Base-by-base conservation (phyloP, 2,113 vertebrate species). In the Glaucidium brasilianum region DNA sequence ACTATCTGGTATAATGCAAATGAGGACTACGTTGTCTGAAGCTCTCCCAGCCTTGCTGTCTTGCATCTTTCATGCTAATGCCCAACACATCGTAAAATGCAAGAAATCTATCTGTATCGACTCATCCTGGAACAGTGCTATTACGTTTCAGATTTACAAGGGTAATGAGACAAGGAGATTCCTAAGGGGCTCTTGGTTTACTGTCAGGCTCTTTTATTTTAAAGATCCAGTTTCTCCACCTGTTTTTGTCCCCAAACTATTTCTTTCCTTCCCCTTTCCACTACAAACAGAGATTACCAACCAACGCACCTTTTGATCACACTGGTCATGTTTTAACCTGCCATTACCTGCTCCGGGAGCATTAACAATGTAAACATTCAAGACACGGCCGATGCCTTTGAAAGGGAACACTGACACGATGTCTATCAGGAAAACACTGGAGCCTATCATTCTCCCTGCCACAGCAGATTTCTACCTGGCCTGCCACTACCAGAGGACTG, bases 121-220 rank as follows among this genome's bases (percentile, higher is more conserved):
- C 92, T 97, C 85, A 56, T 97, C 96, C 98, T 98, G 98, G 94
- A 97, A 95, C 34, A 19, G 81, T 8, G 35, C 78, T 98, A 98
- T 97, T 97, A 62, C 55, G 59, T 98, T 99, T 98, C 98, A 98
- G 88, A 98, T 96, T 97, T 97, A 98, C 97, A 97, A 98, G 84
- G 96, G 95, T 95, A 96, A 91, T 93, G 95, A 98, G 97, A 96
- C 63, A 72, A 94, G 79, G 59, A 62, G 79, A 94, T 78, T 98
- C 96, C 98, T 92, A 60, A 86, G 98, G 98, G 97, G 96, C 92
- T 98, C 98, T 98, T 96, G 75, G 68, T 92, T 99, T 98, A 98
- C 98, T 90, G 71, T 83, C 67, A 69, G 47, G 50, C 13, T 79
- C 72, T 80, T 86, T 92, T 85, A 86, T 87, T 91, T 95, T 86